Base-by-base conservation (phyloP, 2,888 invertebrate genomes). In the Cheiracanthium punctorium region DNA sequence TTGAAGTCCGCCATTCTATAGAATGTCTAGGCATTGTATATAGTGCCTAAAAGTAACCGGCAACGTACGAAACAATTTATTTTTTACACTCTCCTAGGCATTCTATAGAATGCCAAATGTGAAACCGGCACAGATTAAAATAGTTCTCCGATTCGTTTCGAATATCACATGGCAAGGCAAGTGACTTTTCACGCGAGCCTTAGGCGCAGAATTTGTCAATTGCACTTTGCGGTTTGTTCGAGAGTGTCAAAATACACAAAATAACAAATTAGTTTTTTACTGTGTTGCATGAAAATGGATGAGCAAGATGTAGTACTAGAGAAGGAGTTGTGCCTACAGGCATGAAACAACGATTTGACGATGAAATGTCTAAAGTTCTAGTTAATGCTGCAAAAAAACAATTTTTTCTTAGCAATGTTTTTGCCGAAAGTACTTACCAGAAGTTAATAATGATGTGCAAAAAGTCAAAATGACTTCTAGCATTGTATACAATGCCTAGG, bases 211-310 rank as follows among this genome's bases (percentile, higher is more conserved):
- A 37, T 37, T 37, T 37, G 37, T 37, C 37, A 37, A 10, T 37
- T 7, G 37, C 37, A 37, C 37, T 37, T 37, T 37, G 37, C 37
- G 37, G 37, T 48, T 48, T 12, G 7, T 48, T 48, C 48, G n/a
- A 17, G n/a, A 48, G 48, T 48, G n/a, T 17, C 48, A n/a, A 48
- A 48, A 48, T 48, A 48, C 48, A 17, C 48, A 17, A 48, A 12
- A 12, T 10, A 2, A n/a, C 48, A n/a, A n/a, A n/a, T 48, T n/a
- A 17, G 14, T 32, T 33, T 20, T 30, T 29, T 73, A 30, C 30
- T 74, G 58, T 74, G 74, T 32, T 74, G 4, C 33, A 74, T 58
- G 74, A 74, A 74, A 73, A 48, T 73, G 73, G 48, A 73, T 8
- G 73, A 73, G 52, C 73, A 73, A 73, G 73, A 8, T 73, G 64